Percentiles rank a stretch among this genome's conserved stretches.
phyloP scores from a whole-genome alignment of 2,797 vertebrate genomes.

The Alcedo atthis region DNA sequence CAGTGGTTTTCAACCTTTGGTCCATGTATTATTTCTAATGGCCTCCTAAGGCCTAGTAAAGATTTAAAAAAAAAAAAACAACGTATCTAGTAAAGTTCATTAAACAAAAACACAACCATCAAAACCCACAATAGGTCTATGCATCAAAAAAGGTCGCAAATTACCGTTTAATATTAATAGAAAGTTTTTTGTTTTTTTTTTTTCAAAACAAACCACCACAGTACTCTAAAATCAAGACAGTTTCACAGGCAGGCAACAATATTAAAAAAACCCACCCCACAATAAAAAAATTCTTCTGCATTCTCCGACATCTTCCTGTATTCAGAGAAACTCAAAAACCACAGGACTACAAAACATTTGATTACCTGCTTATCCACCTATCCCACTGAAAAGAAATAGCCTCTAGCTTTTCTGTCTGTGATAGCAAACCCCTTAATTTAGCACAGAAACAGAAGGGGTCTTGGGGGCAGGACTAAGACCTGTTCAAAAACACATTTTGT shows the following conservation, averaged over 20 bases:
- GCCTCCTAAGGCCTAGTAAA: not conserved
- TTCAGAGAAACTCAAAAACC: not conserved
- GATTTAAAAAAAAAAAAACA: not conserved
- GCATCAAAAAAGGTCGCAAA: not conserved
- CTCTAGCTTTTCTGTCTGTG: not conserved
- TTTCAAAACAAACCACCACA: not conserved
- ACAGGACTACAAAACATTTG: not conserved
- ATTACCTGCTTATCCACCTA: not conserved
- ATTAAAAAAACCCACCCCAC: not conserved
- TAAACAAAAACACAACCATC: not conserved
- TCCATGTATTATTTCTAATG: not conserved
- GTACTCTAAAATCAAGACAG: not conserved
- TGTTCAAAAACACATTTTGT: not conserved
- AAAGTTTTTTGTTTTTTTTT: not conserved
- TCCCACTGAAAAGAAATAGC: not conserved
- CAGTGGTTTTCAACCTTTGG: not conserved
- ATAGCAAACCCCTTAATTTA: not conserved
- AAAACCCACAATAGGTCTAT: not conserved
- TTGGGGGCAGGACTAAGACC: not conserved
- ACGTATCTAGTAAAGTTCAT: not conserved
- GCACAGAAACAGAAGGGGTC: not conserved
- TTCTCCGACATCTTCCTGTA: not conserved
- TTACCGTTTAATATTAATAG: fast-evolving
- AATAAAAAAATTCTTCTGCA: not conserved
- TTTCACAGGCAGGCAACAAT: not conserved